A percentile compares a stretch with the other conserved stretches of the same genome.
Evolutionary conservation across 2,888 invertebrate genomes (phyloP).

Genomic region (Nemoura dubitans): DNA sequence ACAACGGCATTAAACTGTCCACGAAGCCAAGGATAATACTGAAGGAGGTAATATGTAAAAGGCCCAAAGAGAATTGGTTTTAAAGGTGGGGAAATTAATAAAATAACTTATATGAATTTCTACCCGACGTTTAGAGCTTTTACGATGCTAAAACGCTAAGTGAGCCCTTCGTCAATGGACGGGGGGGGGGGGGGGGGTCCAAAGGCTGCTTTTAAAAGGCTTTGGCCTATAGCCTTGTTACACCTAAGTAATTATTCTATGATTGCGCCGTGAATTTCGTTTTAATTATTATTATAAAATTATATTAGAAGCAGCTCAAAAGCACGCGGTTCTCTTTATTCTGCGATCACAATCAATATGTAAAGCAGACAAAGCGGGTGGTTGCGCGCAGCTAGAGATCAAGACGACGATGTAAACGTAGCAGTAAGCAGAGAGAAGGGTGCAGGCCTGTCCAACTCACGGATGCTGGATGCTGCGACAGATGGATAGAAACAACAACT

Average conservation of each 20-base stretch:
- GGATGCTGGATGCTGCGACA: neutral
- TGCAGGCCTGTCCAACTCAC: too few relatives aligned
- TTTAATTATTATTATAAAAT: slow-evolving; percentile 5
- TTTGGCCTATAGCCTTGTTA: neutral
- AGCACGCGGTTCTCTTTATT: neutral
- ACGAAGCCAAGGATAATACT: neutral
- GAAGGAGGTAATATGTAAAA: neutral
- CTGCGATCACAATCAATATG: neutral
- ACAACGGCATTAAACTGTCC: neutral
- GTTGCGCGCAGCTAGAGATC: neutral
- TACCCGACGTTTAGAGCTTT: neutral
- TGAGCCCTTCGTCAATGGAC: too few relatives aligned
- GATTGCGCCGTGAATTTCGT: neutral
- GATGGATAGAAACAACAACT: neutral
- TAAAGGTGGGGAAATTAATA: neutral
- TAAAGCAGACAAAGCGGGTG: neutral
- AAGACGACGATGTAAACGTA: neutral
- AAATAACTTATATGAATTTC: neutral
- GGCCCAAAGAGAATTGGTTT: neutral
- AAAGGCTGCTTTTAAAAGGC: neutral
- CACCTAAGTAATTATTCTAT: slow-evolving; percentile 12
- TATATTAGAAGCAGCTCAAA: neutral
- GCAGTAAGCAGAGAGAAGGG: too few relatives aligned
- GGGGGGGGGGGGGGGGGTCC: neutral
- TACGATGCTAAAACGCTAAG: neutral